Percentiles rank a stretch among this genome's conserved stretches.
Conservation (phyloP, 2,797 vertebrate genomes). For the Syndactyla subalaris region DNA sequence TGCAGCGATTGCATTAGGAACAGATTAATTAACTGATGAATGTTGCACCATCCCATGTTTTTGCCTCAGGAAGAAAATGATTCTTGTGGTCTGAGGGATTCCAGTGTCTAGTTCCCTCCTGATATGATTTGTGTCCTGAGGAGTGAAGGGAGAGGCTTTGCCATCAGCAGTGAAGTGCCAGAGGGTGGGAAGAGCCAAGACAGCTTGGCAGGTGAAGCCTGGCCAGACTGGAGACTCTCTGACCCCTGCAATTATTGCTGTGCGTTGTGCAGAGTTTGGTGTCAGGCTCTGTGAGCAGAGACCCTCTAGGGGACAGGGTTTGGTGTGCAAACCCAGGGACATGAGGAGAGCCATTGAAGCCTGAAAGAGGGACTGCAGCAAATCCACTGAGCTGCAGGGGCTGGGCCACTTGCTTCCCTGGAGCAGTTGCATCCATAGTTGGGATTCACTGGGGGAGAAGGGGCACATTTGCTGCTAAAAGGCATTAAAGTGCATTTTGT, state of each 20-base stretch:
- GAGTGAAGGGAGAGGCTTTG: background rate
- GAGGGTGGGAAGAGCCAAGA: background rate
- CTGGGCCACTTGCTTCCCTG: background rate
- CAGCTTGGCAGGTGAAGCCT: background rate
- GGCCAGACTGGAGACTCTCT: background rate
- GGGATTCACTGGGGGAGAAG: background rate
- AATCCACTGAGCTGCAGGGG: background rate
- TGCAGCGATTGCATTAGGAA: background rate
- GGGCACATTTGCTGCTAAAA: background rate
- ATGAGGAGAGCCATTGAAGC: fast-evolving
- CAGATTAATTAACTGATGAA: background rate
- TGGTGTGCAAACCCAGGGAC: background rate
- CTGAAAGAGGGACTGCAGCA: background rate
- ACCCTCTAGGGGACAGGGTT: background rate
- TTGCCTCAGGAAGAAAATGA: background rate
- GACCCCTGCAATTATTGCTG: background rate
- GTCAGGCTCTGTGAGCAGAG: background rate
- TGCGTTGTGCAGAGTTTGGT: background rate
- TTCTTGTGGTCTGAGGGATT: background rate
- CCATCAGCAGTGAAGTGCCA: background rate
- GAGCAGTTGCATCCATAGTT: background rate
- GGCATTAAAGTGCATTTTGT: background rate
- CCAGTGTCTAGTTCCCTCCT: background rate
- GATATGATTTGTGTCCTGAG: background rate
- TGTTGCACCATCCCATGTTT: background rate